Conservation (phyloP, 2,888 invertebrate genomes). For the Tenthredo scrophulariae region DNA sequence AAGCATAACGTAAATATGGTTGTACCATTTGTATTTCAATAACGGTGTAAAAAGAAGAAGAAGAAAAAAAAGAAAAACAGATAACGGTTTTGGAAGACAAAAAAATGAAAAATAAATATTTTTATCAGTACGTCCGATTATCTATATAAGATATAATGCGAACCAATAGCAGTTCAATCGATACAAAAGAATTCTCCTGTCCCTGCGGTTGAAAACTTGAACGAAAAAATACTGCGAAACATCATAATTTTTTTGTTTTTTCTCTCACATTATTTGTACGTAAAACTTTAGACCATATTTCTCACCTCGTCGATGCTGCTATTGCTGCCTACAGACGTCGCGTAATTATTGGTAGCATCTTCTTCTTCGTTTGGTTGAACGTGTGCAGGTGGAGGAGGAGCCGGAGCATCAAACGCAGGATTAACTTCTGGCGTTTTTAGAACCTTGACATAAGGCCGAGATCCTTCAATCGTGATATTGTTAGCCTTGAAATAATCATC, state of each 20-base stretch:
- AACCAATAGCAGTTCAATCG: neutral
- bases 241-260: neutral
- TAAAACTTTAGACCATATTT: neutral
- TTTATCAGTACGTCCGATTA: neutral
- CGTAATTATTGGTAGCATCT: conserved; percentile 62
- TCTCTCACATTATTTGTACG: too few species aligned
- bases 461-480: conserved; percentile 80
- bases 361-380: neutral
- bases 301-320: conserved; percentile 71
- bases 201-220: neutral
- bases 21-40: neutral
- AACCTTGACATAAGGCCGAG: conserved; percentile 79
- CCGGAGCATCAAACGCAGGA: conserved; percentile 68
- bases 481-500: conserved; percentile 85
- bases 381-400: neutral
- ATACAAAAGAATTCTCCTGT: neutral
- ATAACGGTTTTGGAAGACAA: neutral
- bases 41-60: neutral
- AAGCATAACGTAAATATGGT: neutral
- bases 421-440: conserved; percentile 77
- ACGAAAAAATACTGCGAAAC: neutral
- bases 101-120: neutral
- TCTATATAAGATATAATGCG: neutral
- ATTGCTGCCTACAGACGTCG: conserved; percentile 68
- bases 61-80: neutral